Evolutionary conservation across 2,888 invertebrate genomes (phyloP).

Genomic region (Periphyllus acericola): DNA sequence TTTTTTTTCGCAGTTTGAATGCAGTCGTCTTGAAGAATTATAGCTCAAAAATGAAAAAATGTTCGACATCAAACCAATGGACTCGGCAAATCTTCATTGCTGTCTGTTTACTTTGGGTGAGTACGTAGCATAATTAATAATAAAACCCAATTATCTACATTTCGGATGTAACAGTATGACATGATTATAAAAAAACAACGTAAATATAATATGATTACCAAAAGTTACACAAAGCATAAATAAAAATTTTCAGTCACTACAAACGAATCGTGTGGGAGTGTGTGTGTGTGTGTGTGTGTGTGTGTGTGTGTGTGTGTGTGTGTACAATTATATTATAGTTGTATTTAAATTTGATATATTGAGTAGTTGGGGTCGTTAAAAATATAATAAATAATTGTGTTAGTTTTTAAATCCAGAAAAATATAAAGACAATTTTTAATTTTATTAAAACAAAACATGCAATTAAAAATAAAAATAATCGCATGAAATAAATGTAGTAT

Average conservation of each 20-base stretch:
- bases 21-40: conserved; percentile 43
- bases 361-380: background rate
- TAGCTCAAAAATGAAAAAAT: conserved; percentile 50
- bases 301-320: background rate
- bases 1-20: conserved; percentile 51
- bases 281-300: background rate
- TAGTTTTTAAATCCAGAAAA: background rate
- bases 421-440: conserved; percentile 23
- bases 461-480: conserved; percentile 4
- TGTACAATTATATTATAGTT: background rate
- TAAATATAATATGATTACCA: background rate
- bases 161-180: background rate
- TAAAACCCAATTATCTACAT: background rate
- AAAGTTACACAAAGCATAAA: background rate
- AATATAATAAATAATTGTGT: background rate
- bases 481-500: conserved; percentile 19
- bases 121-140: background rate
- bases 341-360: background rate
- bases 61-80: conserved; percentile 22
- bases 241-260: background rate
- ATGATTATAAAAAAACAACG: background rate
- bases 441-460: conserved; percentile 20
- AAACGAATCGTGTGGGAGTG: background rate
- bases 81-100: conserved; percentile 4
- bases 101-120: conserved; percentile 43